These are phyloP conservation scores for Tachystola acroxantha DNA, from an alignment of 2,888 invertebrate genomes.

Conservation along the genomic window DNA sequence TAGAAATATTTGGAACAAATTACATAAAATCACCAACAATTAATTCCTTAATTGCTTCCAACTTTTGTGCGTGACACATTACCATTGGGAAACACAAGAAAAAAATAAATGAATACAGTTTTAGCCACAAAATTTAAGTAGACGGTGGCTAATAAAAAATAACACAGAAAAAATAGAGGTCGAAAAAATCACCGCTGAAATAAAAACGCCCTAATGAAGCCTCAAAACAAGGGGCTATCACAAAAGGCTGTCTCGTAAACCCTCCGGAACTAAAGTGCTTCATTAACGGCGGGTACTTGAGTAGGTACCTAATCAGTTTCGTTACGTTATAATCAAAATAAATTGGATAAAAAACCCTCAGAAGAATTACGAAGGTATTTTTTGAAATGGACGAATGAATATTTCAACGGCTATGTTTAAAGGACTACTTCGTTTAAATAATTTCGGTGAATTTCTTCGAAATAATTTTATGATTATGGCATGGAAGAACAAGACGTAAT, in stretches of 20 bases:
- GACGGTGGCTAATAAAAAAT: background rate
- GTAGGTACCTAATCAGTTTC: slow-evolving; percentile 1
- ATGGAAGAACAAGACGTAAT: too few species aligned
- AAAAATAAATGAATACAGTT: background rate
- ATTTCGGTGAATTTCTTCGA: too few species aligned
- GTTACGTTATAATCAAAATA: slow-evolving; percentile 1
- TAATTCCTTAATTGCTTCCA: too few species aligned
- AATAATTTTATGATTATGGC: too few species aligned
- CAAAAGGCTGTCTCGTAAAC: slow-evolving; percentile 4
- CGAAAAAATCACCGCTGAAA: background rate
- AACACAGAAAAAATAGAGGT: background rate
- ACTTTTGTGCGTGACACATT: too few species aligned
- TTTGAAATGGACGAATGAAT: background rate
- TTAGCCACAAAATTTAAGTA: background rate
- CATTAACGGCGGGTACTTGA: slow-evolving; percentile 1
- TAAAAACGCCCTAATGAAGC: slow-evolving; percentile 10
- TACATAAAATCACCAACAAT: too few species aligned
- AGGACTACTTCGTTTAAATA: too few species aligned
- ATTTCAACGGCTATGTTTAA: background rate
- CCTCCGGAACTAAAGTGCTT: slow-evolving; percentile 2
- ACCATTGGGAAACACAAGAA: background rate
- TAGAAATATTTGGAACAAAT: too few species aligned
- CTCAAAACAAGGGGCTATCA: slow-evolving; percentile 4
- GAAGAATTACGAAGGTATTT: background rate
- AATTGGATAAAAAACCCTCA: background rate